These are phyloP conservation scores for Leptopterna dolabrata DNA, from an alignment of 2,888 invertebrate species.

Conservation along the genomic window DNA sequence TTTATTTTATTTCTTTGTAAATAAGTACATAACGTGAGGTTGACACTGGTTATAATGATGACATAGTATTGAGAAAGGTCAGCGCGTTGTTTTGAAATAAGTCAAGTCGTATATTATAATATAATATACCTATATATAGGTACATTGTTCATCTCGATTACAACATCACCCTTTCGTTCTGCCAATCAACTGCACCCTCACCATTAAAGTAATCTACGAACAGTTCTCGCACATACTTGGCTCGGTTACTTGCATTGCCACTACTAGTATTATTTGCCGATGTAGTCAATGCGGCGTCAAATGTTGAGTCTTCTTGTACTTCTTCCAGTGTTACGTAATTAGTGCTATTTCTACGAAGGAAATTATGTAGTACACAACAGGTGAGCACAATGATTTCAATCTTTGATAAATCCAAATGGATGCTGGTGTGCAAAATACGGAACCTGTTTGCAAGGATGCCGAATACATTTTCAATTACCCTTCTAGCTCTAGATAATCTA, in stretches of 20 bases:
- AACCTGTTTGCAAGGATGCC: conserved; percentile 42
- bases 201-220: conserved; percentile 57
- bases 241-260: conserved; percentile 28
- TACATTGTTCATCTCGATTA: no score
- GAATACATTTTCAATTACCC: conserved; percentile 46
- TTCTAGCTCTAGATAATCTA: conserved; percentile 51
- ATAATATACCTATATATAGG: not conserved
- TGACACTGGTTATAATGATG: no score
- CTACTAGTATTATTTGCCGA: not conserved
- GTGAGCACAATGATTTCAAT: conserved; percentile 42
- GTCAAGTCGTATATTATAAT: not conserved
- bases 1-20: not conserved
- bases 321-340: conserved; percentile 13
- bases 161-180: conserved; percentile 38
- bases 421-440: conserved; percentile 39
- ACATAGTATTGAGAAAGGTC: not conserved
- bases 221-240: conserved; percentile 53
- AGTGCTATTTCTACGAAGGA: conserved; percentile 40
- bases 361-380: conserved; percentile 54
- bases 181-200: conserved; percentile 58
- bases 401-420: conserved; percentile 39
- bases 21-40: not conserved
- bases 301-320: conserved; percentile 12
- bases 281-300: conserved; percentile 29
- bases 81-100: not conserved